phyloP scores from a whole-genome alignment of 2,888 invertebrate species.

The Rambutsinella grinnellia region DNA sequence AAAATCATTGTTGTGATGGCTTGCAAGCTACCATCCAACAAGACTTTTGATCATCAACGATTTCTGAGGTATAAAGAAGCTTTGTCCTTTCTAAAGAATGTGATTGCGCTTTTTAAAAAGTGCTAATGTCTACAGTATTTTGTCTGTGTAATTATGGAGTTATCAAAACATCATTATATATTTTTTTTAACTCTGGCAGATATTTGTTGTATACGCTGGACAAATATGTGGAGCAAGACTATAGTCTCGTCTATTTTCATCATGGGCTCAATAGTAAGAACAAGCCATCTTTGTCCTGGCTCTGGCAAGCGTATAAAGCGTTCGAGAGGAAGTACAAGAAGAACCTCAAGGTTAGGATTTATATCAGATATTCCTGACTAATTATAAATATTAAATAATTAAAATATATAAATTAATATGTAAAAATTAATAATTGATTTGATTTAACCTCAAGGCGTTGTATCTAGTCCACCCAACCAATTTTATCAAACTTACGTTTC shows the following conservation, averaged over 20 bases:
- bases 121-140: background rate
- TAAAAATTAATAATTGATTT: no score
- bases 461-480: constrained; percentile 99
- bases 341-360: no score
- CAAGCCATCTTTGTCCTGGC: constrained; percentile 95
- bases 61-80: constrained; percentile 81
- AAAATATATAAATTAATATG: constrained; percentile 85
- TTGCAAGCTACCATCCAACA: constrained; percentile 86
- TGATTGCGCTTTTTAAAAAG: no score
- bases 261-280: constrained; percentile 95
- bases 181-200: constrained; percentile 71
- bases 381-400: background rate
- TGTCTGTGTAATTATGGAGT: background rate
- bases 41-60: constrained; percentile 81
- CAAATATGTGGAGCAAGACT: constrained; percentile 98
- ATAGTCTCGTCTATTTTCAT: constrained; percentile 98
- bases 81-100: no score
- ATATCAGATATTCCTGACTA: background rate
- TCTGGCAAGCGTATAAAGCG: constrained; percentile 96
- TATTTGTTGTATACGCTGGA: constrained; percentile 95
- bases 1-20: constrained; percentile 98
- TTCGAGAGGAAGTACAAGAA: constrained; percentile 99
- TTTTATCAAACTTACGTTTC: constrained; percentile 95
- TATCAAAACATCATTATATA: background rate
- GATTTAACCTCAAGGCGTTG: no score